Base-by-base conservation (phyloP, 2,113 vertebrate species). In the Caranx melampygus region DNA sequence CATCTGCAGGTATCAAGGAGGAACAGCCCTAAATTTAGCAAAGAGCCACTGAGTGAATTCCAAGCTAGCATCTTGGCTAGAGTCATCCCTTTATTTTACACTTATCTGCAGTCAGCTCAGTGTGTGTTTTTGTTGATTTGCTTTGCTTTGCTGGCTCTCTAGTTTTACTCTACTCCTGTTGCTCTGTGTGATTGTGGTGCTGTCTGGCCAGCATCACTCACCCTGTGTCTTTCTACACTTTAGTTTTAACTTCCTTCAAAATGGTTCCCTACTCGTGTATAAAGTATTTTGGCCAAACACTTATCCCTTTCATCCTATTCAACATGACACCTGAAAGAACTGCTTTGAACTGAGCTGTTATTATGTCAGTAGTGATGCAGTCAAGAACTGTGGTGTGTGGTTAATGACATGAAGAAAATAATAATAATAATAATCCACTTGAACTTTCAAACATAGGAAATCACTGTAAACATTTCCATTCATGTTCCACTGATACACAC, bases 1-100 rank as follows among this genome's bases (percentile, higher is more conserved):
- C 67, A 58, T 67, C 12, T 42, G 58, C 15, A 33, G 26, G 63
- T 78, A 66, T 72, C 49, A 69, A 73, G 47, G 34, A 57, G 5
- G 0, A 6, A 67, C 21, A 40, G 59, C 11, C 31, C 33, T 54
- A 77, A 18, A 58, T 9, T 18, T 15, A 52, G 52, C 66, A 31
- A 40, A 9, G 5, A 47, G 37, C 34, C n/a, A 15, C 71, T 26
- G 1, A 18, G 8, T 37, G 42, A 79, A 44, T 66, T 54, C 47
- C 37, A 55, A 62, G 52, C 26, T 60, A 62, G 52, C 34, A 54
- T 44, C 31, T n/a, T 14, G 42, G 37, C 65, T 51, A 21, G 21
- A 54, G 13, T 20, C 2, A 9, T 51, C 21, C 5, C 16, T 57
- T 75, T 69, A 49, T 42, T 40, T 40, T 33, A 45, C 64, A 52